These are phyloP conservation scores for Labrus mixtus DNA, from an alignment of 2,113 vertebrate genomes.

Conservation along the genomic window DNA sequence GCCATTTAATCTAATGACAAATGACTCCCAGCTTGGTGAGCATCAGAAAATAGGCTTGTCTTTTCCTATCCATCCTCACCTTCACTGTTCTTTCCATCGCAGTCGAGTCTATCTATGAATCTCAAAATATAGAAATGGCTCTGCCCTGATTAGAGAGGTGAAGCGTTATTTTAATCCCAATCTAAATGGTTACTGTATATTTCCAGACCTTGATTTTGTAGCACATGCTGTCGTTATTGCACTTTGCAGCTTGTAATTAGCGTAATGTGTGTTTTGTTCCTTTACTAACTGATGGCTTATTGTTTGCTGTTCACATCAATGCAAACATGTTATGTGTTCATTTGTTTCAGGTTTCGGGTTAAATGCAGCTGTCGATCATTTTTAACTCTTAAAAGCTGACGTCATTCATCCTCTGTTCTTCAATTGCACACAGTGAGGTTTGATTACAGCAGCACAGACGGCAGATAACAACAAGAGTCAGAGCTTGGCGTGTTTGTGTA, in stretches of 20 bases:
- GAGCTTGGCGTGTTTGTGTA: constrained; percentile 3
- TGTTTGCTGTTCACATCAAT: not conserved
- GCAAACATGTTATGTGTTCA: not conserved
- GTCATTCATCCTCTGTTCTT: not conserved
- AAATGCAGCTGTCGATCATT: not conserved
- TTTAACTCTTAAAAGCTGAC: not conserved
- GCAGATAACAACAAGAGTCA: constrained; percentile 20
- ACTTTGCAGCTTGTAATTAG: constrained; percentile 7
- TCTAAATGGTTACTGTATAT: not conserved
- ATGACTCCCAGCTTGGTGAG: not conserved
- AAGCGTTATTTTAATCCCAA: not conserved
- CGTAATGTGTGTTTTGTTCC: not conserved
- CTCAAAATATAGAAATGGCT: not conserved
- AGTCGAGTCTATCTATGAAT: not conserved
- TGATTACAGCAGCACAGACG: constrained; percentile 26
- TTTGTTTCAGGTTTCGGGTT: not conserved
- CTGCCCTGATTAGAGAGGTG: not conserved
- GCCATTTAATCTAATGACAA: constrained; percentile 6
- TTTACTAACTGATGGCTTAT: too few relatives aligned
- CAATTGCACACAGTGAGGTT: constrained; percentile 20
- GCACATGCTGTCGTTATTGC: not conserved
- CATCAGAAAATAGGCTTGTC: constrained; percentile 2
- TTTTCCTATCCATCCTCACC: not conserved
- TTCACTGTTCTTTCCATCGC: not conserved
- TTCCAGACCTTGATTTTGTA: not conserved